Evolutionary conservation across 2,113 vertebrate genomes (phyloP).

Genomic region (Podilymbus podiceps): DNA sequence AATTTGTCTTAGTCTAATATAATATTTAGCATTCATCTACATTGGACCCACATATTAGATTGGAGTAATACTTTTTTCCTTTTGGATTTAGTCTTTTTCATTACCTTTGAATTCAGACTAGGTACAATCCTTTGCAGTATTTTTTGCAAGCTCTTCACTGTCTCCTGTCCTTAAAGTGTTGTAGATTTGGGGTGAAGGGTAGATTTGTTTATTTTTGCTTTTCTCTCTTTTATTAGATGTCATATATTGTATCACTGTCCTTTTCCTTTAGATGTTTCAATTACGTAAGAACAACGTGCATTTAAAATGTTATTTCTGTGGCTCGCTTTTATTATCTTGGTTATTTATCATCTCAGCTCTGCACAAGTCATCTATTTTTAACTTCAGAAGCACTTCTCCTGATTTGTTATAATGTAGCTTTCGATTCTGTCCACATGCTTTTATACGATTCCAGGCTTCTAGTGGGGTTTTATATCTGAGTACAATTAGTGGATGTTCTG

Average conservation of each 20-base stretch:
- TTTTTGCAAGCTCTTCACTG: background rate
- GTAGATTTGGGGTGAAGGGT: background rate
- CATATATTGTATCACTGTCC: background rate
- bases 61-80: background rate
- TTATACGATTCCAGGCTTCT: background rate
- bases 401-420: background rate
- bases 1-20: background rate
- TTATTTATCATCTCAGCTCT: conserved; percentile 1
- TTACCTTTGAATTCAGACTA: background rate
- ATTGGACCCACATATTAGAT: background rate
- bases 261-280: conserved; percentile 11
- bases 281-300: background rate
- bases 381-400: background rate
- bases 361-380: conserved; percentile 12
- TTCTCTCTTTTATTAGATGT: background rate
- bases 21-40: background rate
- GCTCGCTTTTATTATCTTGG: background rate
- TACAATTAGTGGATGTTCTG: background rate
- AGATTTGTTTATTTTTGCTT: background rate
- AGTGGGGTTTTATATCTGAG: background rate
- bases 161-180: background rate
- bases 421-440: background rate
- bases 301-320: background rate
- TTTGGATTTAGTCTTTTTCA: background rate
- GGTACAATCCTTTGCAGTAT: background rate